Percentiles rank a stretch among this genome's conserved stretches.
phyloP scores from a whole-genome alignment of 2,797 vertebrate genomes.

The Pangasius sanitwongsei region DNA sequence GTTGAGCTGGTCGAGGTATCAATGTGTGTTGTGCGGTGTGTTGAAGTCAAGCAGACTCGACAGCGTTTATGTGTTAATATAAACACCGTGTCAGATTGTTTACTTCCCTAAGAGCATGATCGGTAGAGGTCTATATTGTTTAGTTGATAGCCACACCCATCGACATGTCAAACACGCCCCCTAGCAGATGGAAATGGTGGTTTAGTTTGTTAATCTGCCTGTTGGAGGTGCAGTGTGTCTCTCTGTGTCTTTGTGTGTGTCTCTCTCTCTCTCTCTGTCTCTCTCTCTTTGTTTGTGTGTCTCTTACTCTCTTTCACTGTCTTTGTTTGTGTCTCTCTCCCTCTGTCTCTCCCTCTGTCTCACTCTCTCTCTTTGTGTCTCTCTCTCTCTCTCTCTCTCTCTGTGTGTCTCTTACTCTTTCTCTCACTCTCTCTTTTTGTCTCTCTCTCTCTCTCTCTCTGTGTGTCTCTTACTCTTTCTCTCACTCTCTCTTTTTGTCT shows the following conservation, averaged over 20 bases:
- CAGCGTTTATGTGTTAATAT: neutral
- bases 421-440: neutral
- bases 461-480: neutral
- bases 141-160: neutral
- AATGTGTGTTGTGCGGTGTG: neutral
- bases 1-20: neutral
- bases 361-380: neutral
- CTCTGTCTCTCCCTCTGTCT: neutral
- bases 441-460: neutral
- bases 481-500: neutral
- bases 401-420: neutral
- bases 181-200: neutral
- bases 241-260: neutral
- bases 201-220: neutral
- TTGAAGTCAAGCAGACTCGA: neutral
- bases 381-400: neutral
- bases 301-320: neutral
- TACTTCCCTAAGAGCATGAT: neutral
- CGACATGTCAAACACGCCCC: neutral
- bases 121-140: neutral
- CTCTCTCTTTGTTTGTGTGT: neutral
- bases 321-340: no score
- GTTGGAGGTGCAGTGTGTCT: neutral
- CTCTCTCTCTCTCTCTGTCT: neutral
- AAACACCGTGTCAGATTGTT: neutral